Evolutionary conservation across 2,888 invertebrate genomes (phyloP), one percentile per base, ranked within the genome.

Genomic region (Amiota communis): DNA sequence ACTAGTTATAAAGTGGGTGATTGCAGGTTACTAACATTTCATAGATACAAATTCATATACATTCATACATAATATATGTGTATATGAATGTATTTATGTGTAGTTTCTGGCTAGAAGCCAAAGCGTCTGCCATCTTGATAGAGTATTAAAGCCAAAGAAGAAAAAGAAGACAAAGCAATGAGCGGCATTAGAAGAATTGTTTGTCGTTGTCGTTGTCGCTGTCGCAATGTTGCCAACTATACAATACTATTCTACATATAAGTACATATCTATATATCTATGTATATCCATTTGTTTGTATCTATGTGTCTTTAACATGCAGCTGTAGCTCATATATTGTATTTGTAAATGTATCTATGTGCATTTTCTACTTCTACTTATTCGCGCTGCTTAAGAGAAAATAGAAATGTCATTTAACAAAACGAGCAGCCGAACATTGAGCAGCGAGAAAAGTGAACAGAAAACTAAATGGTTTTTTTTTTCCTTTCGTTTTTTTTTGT

Each of bases 61-160:
- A 36, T 36, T 4, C 6, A 36, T 36, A 36, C 36, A 36, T 36
- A 36, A 80, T 84, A 82, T 82, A 85, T 85, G 84, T 36, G 6
- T 36, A 6, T 36, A 36, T 36, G 36, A 36, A 36, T 36, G 75
- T 85, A 79, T 75, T 20, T 68, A 36, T 46, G 49, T 49, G 68
- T 68, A 73, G 64, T 80, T 79, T 80, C 59, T 85, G 85, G 85
- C 84, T 57, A 48, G 12, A 36, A 74, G 79, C 86, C 87, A 86
- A 82, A 84, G 82, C 82, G 86, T 86, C 84, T 86, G 85, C 85
- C 85, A 85, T 85, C 86, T 85, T 86, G 85, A 83, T 82, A 81
- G 82, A 83, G 86, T 83, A 81, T 83, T 83, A 76, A 86, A 70
- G 36, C n/a, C 2, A 46, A 63, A 46, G 46, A 63, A 36, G 51